A percentile compares a stretch with the other conserved stretches of the same genome.
phyloP scores from a whole-genome alignment of 1,140 invertebrate genomes.

The Lordiphosa collinella region DNA sequence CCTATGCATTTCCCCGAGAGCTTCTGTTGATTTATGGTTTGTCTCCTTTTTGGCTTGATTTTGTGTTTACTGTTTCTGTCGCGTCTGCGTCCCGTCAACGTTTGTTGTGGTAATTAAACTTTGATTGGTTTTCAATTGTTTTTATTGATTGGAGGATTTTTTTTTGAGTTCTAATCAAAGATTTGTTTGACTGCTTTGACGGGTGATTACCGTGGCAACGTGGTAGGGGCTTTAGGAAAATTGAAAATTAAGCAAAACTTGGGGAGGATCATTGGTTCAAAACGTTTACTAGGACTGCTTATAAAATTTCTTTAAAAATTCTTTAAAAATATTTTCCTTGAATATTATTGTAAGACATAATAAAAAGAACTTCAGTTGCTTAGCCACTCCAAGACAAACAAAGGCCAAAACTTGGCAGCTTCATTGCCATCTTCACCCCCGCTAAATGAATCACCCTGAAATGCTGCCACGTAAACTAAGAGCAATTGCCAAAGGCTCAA shows the following conservation, averaged over 20 bases:
- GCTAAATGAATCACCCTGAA: conserved; percentile 33
- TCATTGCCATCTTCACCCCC: background rate
- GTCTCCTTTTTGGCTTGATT: conserved; percentile 36
- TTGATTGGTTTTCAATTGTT: conserved; percentile 74
- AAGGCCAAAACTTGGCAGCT: conserved; percentile 50
- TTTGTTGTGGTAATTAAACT: conserved; percentile 75
- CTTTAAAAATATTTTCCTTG: background rate
- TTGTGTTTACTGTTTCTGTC: conserved; percentile 30
- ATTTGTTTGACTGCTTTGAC: conserved; percentile 11
- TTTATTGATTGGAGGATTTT: conserved; percentile 65
- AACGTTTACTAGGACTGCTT: no score
- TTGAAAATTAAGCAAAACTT: no score
- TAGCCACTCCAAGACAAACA: conserved; percentile 39
- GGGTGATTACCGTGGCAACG: background rate
- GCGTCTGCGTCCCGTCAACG: conserved; percentile 42
- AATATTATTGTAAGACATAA: no score
- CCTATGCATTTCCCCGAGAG: conserved; percentile 13
- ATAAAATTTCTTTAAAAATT: conserved; percentile 17
- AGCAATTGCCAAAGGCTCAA: conserved; percentile 67
- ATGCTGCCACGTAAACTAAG: conserved; percentile 27
- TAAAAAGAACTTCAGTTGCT: no score
- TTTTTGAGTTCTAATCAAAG: conserved; percentile 16
- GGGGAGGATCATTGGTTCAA: no score
- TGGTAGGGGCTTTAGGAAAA: background rate
- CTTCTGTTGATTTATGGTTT: conserved; percentile 50